These are phyloP conservation scores for Hydrophis major DNA, from an alignment of 2,797 vertebrate species.

Conservation along the genomic window DNA sequence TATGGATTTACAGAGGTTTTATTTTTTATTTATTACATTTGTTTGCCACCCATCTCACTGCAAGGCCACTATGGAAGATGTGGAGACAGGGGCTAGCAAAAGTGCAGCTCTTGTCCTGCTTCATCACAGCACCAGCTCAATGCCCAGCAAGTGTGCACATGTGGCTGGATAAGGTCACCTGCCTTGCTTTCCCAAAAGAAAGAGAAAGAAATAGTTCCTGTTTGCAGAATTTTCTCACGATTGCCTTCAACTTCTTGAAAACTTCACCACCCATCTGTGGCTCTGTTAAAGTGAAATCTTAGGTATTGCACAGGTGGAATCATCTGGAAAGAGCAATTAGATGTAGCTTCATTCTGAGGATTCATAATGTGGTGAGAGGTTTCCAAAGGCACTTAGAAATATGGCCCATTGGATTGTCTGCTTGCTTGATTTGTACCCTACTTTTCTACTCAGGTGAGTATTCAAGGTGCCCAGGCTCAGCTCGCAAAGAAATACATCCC, in stretches of 20 bases:
- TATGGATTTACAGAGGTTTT: neutral
- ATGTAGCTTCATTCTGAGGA: neutral
- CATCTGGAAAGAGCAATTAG: neutral
- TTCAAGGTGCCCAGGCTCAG: neutral
- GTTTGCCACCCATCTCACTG: neutral
- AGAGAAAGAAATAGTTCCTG: neutral
- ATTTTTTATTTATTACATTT: neutral
- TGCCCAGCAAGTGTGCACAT: neutral
- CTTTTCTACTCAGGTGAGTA: neutral
- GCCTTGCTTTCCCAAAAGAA: neutral
- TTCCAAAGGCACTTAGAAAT: neutral
- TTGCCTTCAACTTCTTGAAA: neutral
- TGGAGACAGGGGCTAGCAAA: neutral
- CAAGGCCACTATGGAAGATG: neutral
- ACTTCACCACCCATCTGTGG: neutral
- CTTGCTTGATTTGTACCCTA: neutral
- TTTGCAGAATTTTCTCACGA: neutral
- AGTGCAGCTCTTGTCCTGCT: neutral
- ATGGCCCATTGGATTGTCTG: neutral
- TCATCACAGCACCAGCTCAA: neutral
- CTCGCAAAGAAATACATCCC: neutral
- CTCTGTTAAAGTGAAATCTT: neutral
- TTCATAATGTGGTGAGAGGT: neutral
- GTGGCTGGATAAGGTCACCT: neutral
- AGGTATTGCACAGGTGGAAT: neutral